phyloP scores from a whole-genome alignment of 2,113 vertebrate species.

The Prinia subflava region DNA sequence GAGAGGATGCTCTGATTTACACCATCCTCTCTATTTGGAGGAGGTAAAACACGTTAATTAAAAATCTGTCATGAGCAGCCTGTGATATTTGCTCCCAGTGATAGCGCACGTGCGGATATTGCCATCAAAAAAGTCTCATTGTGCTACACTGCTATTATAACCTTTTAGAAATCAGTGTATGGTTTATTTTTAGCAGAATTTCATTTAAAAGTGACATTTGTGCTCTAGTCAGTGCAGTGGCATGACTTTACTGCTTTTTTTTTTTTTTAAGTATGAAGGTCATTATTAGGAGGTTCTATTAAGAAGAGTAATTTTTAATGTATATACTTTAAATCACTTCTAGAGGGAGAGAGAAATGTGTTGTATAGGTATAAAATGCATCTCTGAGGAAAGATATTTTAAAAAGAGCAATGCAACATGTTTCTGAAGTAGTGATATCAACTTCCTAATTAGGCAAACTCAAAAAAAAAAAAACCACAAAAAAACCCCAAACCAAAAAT shows the following conservation, averaged over 20 bases:
- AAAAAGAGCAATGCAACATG: background rate
- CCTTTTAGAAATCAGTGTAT: background rate
- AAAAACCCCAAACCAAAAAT: background rate
- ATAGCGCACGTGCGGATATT: background rate
- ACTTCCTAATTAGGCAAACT: background rate
- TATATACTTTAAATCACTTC: background rate
- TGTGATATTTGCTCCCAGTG: conserved; percentile 41
- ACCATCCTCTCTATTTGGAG: background rate
- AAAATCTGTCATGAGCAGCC: conserved; percentile 48
- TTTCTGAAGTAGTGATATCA: background rate
- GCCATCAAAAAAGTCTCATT: background rate
- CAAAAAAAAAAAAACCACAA: background rate
- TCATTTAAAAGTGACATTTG: background rate
- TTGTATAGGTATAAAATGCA: background rate
- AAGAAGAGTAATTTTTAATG: background rate
- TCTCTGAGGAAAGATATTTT: background rate
- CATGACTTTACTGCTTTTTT: background rate
- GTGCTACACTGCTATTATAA: background rate
- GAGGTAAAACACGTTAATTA: conserved; percentile 43
- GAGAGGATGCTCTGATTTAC: conserved; percentile 6
- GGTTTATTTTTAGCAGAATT: background rate
- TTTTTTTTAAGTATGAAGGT: background rate
- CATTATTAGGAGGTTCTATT: background rate
- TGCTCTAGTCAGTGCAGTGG: background rate
- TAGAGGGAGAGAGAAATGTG: background rate